These are phyloP conservation scores for Ornithorhynchus anatinus DNA, from an alignment of 2,113 vertebrate species.

Conservation along the genomic window DNA sequence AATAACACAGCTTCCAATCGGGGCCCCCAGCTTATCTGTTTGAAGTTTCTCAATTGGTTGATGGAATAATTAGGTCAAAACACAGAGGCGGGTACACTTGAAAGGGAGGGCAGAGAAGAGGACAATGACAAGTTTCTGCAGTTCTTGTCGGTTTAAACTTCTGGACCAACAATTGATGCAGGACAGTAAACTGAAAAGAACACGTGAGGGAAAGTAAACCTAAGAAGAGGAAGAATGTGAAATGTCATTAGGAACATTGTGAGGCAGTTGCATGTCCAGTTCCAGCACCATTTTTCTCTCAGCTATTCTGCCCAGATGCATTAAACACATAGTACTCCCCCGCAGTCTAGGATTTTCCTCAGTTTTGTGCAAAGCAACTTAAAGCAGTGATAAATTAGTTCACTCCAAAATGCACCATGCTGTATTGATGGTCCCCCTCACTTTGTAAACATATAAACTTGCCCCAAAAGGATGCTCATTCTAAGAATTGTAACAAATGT, in stretches of 20 bases:
- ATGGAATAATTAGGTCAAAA: neutral
- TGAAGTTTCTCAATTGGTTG: neutral
- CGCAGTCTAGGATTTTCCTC: too few relatives aligned
- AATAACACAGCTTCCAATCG: neutral
- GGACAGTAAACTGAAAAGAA: neutral
- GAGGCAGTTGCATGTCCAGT: neutral
- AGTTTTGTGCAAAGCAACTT: too few relatives aligned
- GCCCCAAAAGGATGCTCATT: too few relatives aligned
- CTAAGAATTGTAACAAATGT: too few relatives aligned
- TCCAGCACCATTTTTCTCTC: neutral
- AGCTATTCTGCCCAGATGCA: conserved; percentile 1
- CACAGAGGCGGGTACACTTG: neutral
- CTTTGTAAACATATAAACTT: too few relatives aligned
- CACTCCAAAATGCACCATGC: too few relatives aligned
- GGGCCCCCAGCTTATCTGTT: neutral
- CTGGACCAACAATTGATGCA: neutral
- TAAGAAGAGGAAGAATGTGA: neutral
- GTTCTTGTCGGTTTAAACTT: neutral
- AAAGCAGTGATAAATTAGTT: too few relatives aligned
- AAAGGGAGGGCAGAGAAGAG: neutral
- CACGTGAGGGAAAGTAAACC: neutral
- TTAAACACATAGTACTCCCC: neutral
- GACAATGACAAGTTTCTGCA: neutral
- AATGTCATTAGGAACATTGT: neutral
- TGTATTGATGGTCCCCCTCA: too few relatives aligned